These are phyloP conservation scores for Amphimallon solstitiale DNA, from an alignment of 2,888 invertebrate genomes.

Conservation along the genomic window DNA sequence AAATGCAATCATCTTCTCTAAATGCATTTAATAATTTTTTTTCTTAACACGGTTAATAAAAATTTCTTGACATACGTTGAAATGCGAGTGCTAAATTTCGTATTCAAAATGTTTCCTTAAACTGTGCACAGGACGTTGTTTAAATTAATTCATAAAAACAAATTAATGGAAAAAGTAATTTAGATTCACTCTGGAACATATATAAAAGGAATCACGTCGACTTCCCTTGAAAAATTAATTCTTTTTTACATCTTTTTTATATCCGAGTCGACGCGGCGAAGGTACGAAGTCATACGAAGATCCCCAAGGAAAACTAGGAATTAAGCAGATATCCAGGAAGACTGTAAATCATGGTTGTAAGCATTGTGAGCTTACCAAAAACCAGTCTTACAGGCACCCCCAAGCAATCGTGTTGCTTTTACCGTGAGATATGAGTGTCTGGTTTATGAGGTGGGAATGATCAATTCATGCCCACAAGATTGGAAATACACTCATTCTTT, in stretches of 20 bases:
- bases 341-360: conserved; percentile 54
- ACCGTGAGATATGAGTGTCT: conserved; percentile 39
- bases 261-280: conserved; percentile 5
- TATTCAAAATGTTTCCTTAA: too few species aligned
- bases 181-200: too few species aligned
- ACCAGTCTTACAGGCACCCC: conserved; percentile 38
- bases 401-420: conserved; percentile 30
- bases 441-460: conserved; percentile 50
- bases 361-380: conserved; percentile 43
- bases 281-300: conserved; percentile 36
- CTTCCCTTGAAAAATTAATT: conserved; percentile 8
- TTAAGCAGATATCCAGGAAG: conserved; percentile 55
- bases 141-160: too few species aligned
- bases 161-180: too few species aligned
- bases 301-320: conserved; percentile 54
- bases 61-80: too few species aligned
- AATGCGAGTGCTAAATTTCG: too few species aligned
- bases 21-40: too few species aligned
- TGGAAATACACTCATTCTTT: conserved; percentile 38
- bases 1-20: too few species aligned
- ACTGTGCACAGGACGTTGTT: too few species aligned
- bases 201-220: too few species aligned
- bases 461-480: conserved; percentile 46
- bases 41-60: too few species aligned
- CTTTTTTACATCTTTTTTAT: conserved; percentile 29